Evolutionary conservation across 2,797 vertebrate species (phyloP), one percentile per base, ranked within the genome.

Genomic region (Catharus ustulatus): DNA sequence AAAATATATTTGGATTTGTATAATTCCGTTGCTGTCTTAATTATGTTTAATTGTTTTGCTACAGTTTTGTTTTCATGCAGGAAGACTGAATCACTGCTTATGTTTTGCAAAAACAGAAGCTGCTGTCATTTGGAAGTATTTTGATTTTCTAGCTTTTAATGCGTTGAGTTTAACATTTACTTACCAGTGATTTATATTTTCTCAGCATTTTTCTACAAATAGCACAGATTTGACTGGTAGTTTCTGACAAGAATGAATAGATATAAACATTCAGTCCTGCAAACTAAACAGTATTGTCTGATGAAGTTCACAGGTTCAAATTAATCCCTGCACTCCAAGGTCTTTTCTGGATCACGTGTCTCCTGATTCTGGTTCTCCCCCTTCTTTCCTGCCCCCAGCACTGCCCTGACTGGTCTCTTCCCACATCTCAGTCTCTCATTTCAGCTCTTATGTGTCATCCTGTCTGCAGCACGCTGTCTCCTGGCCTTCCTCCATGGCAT

Each of bases 231-330:
- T 3, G 1, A 17, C 32, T 30, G 13, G 51, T 57, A 80, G 9
- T 54, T 85, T 80, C 54, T 34, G 46, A n/a, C 16, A 58, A 34
- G 30, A 29, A 21, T 71, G 40, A 85, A 46, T 5, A 69, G 29
- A 48, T n/a, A 26, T 2, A 73, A 43, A 21, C 40, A 73, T 55
- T 84, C 80, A 68, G 30, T 27, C 42, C 42, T 64, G 19, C 24
- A 84, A 90, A 59, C 23, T 43, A 45, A 66, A 74, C 19, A 90
- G 30, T 46, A 84, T 43, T 84, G 12, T 79, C 77, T 78, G 73
- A 69, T 76, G 52, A 88, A 81, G 54, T 75, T 95, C 58, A 72
- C 10, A 19, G 32, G 48, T 92, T 97, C 58, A 81, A 68, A 89
- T 87, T 74, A 87, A 89, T 87, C 66, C 36, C 27, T 49, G 17